A percentile compares a stretch with the other conserved stretches of the same genome.
phyloP scores from a whole-genome alignment of 2,888 invertebrate species.

The Arctia plantaginis region DNA sequence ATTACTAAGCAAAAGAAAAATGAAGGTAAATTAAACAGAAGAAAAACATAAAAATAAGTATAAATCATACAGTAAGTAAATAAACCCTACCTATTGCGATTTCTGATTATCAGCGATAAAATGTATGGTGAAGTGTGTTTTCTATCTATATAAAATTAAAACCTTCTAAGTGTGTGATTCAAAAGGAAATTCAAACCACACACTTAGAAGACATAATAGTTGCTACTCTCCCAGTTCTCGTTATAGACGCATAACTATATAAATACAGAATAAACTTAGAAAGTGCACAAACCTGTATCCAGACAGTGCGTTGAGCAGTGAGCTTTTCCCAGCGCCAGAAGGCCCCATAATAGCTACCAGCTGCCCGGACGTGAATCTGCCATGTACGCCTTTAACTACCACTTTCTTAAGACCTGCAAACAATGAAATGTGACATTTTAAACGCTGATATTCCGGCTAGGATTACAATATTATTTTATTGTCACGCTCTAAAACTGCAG shows the following conservation, averaged over 20 bases:
- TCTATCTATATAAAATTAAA: too few species aligned
- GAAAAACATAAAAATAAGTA: too few species aligned
- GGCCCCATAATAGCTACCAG: constrained; percentile 90
- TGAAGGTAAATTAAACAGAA: too few species aligned
- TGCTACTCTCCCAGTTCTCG: neutral
- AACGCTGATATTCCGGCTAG: neutral
- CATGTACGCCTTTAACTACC: constrained; percentile 88
- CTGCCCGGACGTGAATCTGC: constrained; percentile 88
- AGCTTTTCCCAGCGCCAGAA: constrained; percentile 91
- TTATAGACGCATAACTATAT: neutral
- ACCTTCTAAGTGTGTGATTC: too few species aligned
- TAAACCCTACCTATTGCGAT: too few species aligned
- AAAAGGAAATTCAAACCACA: too few species aligned
- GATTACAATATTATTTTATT: neutral
- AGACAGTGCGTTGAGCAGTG: constrained; percentile 91
- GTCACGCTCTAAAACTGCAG: neutral
- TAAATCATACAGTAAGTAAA: too few species aligned
- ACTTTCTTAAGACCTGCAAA: constrained; percentile 84
- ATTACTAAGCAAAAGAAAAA: too few species aligned
- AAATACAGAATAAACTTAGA: neutral
- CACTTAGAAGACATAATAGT: neutral
- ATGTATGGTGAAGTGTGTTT: too few species aligned
- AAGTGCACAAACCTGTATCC: constrained; percentile 88
- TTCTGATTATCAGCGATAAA: too few species aligned
- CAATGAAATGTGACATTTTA: constrained; percentile 42